Conservation (phyloP, 2,797 vertebrate species). For the Esox masquinongy region DNA sequence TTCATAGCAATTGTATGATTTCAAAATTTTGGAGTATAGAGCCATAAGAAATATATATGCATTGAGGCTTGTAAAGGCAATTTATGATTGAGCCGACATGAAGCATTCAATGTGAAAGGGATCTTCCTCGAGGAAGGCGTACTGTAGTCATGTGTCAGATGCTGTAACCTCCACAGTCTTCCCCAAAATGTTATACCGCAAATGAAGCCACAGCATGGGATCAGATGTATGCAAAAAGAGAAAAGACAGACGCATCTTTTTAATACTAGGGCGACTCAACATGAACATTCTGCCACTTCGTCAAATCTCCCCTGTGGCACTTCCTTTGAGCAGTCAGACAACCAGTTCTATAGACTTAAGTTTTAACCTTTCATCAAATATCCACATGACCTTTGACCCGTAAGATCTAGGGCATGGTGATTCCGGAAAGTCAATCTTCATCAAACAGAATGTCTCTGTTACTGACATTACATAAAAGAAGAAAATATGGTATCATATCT, state of each 20-base stretch:
- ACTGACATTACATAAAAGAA: background rate
- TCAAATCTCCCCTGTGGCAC: constrained; percentile 23
- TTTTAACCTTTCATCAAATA: background rate
- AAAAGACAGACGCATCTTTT: background rate
- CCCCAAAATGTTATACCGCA: constrained; percentile 21
- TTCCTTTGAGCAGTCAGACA: background rate
- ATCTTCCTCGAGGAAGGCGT: background rate
- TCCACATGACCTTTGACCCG: background rate
- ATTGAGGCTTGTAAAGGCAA: too few species aligned
- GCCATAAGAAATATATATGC: too few species aligned
- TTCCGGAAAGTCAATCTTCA: background rate
- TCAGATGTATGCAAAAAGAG: constrained; percentile 25
- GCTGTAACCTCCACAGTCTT: constrained; percentile 41
- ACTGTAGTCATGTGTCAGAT: background rate
- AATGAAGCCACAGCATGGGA: constrained; percentile 4
- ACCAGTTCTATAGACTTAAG: background rate
- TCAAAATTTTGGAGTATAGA: too few species aligned
- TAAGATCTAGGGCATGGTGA: background rate
- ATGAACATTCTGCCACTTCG: constrained; percentile 24
- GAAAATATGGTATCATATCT: background rate
- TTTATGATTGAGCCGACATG: too few species aligned
- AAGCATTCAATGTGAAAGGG: too few species aligned
- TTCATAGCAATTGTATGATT: too few species aligned
- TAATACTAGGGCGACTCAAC: constrained; percentile 33
- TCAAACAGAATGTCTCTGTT: background rate